A percentile compares a stretch with the other conserved stretches of the same genome.
These are phyloP conservation scores for Drosophila lini DNA, from an alignment of 1,140 invertebrate species.

Conservation along the genomic window DNA sequence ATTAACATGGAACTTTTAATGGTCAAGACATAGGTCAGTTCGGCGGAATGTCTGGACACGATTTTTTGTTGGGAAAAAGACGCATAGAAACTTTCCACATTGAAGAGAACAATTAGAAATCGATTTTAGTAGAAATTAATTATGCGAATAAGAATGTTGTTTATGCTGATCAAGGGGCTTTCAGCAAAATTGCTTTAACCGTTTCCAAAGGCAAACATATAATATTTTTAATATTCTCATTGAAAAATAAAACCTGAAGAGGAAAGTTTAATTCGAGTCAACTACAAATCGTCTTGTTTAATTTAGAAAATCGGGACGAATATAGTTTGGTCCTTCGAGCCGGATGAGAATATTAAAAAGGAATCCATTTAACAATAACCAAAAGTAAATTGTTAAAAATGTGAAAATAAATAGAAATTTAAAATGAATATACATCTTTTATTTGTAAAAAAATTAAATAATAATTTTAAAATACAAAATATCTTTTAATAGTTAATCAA, in stretches of 20 bases:
- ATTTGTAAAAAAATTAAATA: too few relatives aligned
- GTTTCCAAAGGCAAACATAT: too few relatives aligned
- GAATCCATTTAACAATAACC: too few relatives aligned
- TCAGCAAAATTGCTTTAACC: neutral
- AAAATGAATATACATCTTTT: too few relatives aligned
- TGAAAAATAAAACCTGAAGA: neutral
- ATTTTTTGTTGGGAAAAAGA: slow-evolving; percentile 4
- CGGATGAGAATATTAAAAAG: neutral
- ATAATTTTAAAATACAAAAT: too few relatives aligned
- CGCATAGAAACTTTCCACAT: slow-evolving; percentile 25
- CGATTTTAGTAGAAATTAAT: neutral
- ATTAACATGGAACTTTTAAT: slow-evolving; percentile 26
- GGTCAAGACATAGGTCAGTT: slow-evolving; percentile 48
- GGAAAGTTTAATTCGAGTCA: neutral
- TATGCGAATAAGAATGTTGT: neutral
- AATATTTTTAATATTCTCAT: neutral
- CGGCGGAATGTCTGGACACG: slow-evolving; percentile 38
- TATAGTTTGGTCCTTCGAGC: neutral
- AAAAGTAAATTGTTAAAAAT: too few relatives aligned
- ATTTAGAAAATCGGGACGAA: too few relatives aligned
- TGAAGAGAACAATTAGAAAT: too few relatives aligned
- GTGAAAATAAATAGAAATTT: too few relatives aligned
- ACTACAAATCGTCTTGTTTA: neutral
- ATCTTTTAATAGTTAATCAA: too few relatives aligned
- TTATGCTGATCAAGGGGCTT: neutral